A percentile compares a stretch with the other conserved stretches of the same genome.
Evolutionary conservation across 1,140 invertebrate species (phyloP).

Genomic region (Gryon sp.): DNA sequence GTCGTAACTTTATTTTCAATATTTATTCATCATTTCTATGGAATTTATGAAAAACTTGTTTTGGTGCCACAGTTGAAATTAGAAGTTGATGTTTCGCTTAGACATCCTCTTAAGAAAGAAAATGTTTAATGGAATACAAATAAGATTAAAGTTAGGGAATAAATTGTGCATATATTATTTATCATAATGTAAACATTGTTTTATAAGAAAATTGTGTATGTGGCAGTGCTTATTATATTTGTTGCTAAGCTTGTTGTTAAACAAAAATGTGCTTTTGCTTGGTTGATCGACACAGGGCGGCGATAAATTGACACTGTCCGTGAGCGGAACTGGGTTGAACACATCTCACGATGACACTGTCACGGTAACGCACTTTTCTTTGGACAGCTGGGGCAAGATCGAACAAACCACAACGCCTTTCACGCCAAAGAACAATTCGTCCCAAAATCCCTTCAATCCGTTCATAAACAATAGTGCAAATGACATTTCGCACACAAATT

Average conservation of each 20-base stretch:
- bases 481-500: constrained; percentile 22
- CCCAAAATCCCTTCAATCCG: constrained; percentile 78
- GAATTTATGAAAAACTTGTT: too few species aligned
- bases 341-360: constrained; percentile 74
- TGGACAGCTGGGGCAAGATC: constrained; percentile 78
- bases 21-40: too few species aligned
- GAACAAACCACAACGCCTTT: constrained; percentile 77
- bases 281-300: constrained; percentile 81
- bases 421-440: constrained; percentile 74
- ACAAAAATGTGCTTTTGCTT: constrained; percentile 74
- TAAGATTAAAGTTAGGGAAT: too few species aligned
- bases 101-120: too few species aligned
- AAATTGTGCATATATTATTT: too few species aligned
- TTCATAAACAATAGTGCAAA: constrained; percentile 68
- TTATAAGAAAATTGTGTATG: constrained; percentile 2
- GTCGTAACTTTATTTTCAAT: too few species aligned
- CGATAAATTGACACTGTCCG: constrained; percentile 86
- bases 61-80: too few species aligned
- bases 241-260: constrained; percentile 67
- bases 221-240: constrained; percentile 28
- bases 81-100: too few species aligned
- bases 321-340: constrained; percentile 75
- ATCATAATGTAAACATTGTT: background rate
- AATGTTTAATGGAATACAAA: too few species aligned
- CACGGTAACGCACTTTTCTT: constrained; percentile 78